Percentiles rank a stretch among this genome's conserved stretches.
Evolutionary conservation across 2,113 vertebrate species (phyloP).

Genomic region (Hystrix cristata): DNA sequence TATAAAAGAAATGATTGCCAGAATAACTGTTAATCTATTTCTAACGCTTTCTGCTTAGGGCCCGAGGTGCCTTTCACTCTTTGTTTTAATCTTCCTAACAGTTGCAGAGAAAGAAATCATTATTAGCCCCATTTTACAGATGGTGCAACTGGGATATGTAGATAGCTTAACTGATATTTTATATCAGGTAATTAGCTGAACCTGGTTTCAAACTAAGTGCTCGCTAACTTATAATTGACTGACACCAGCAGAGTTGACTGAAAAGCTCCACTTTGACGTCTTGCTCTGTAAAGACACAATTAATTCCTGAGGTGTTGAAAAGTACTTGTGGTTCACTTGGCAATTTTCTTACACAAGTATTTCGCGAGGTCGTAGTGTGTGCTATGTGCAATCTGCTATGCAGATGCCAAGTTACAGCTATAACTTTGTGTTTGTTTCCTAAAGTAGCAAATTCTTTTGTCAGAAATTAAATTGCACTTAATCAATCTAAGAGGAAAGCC

Average conservation of each 20-base stretch:
- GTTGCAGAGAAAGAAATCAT: not conserved
- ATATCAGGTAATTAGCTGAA: not conserved
- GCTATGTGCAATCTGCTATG: not conserved
- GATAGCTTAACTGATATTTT: not conserved
- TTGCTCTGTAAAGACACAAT: constrained; percentile 25
- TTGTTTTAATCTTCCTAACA: not conserved
- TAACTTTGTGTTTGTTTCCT: constrained; percentile 38
- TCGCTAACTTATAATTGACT: not conserved
- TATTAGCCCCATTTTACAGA: not conserved
- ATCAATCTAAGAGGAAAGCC: constrained; percentile 75
- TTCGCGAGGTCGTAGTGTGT: not conserved
- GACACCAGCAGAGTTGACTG: not conserved
- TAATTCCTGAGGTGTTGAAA: constrained; percentile 9
- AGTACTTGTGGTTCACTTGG: not conserved
- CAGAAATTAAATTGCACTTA: constrained; percentile 75
- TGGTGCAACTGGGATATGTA: not conserved
- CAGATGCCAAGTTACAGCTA: constrained; percentile 17
- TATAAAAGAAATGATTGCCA: not conserved
- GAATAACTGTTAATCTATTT: not conserved
- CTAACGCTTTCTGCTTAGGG: not conserved
- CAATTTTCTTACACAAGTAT: not conserved
- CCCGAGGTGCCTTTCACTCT: not conserved
- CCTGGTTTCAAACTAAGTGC: not conserved
- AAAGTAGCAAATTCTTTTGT: constrained; percentile 65
- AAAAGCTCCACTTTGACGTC: not conserved